Conservation (phyloP, 92 coral and sea anemone species). For the Porites lobata region DNA sequence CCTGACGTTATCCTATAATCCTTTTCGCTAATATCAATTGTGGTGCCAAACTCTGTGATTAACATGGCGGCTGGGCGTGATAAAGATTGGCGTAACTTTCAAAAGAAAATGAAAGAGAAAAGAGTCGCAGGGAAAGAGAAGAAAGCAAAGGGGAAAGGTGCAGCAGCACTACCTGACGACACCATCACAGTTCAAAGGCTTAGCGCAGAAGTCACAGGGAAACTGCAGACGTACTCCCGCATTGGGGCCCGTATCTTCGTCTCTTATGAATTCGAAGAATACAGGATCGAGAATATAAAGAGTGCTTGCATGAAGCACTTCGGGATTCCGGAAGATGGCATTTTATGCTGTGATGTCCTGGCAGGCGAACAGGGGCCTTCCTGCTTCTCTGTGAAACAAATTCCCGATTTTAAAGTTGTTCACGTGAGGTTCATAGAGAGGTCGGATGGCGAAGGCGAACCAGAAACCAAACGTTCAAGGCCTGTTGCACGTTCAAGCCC, state of each 20-base stretch:
- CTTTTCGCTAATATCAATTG: slow-evolving; percentile 4
- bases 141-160: slow-evolving; percentile 26
- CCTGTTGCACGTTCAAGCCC: slow-evolving; percentile 22
- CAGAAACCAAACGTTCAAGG: slow-evolving; percentile 28
- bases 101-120: slow-evolving; percentile 22
- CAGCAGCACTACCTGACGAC: slow-evolving; percentile 29
- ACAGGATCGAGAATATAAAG: no score
- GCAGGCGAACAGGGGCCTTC: no score
- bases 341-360: no score
- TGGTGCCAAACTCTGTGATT: slow-evolving; percentile 15
- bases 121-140: slow-evolving; percentile 20
- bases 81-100: slow-evolving; percentile 16
- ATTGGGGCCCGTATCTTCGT: background rate
- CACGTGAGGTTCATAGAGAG: no score
- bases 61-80: slow-evolving; percentile 20
- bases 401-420: no score
- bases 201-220: slow-evolving; percentile 18
- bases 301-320: no score
- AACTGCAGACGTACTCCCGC: slow-evolving; percentile 26
- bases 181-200: slow-evolving; percentile 16
- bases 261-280: no score
- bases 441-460: background rate
- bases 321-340: no score
- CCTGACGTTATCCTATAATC: slow-evolving; percentile 18
- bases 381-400: no score